phyloP scores from a whole-genome alignment of 2,113 vertebrate genomes.

The Psittacula cyanocephala region DNA sequence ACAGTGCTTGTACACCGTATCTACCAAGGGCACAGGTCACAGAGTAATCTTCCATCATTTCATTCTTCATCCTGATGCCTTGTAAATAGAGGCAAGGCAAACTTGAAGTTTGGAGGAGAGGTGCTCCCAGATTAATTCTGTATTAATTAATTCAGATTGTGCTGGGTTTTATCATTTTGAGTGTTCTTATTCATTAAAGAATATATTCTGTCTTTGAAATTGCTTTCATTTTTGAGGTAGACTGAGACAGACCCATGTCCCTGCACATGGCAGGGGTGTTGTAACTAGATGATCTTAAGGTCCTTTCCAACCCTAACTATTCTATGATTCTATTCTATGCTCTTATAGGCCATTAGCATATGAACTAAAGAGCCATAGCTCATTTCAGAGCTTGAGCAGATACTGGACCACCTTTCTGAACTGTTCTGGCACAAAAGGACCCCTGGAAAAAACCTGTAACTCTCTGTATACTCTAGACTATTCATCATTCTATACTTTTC shows the following conservation, averaged over 20 bases:
- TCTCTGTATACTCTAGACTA: neutral
- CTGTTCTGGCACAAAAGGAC: neutral
- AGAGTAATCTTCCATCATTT: neutral
- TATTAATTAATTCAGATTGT: neutral
- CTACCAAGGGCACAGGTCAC: neutral
- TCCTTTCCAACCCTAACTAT: neutral
- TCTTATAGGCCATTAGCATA: neutral
- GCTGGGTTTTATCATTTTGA: neutral
- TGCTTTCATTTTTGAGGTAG: neutral
- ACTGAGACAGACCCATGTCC: neutral
- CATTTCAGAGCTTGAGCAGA: neutral
- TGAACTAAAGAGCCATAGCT: neutral
- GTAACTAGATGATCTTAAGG: neutral
- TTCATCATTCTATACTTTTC: neutral
- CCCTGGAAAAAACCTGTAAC: neutral
- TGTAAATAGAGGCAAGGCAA: neutral
- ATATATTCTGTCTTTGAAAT: neutral
- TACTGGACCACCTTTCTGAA: neutral
- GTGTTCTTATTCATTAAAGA: neutral
- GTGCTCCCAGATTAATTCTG: neutral
- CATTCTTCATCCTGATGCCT: neutral
- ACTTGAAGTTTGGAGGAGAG: neutral
- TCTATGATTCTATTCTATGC: neutral
- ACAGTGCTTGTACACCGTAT: accelerated
- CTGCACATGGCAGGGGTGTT: neutral